phyloP scores from a whole-genome alignment of 2,113 vertebrate species.

The Phyllostomus hastatus region DNA sequence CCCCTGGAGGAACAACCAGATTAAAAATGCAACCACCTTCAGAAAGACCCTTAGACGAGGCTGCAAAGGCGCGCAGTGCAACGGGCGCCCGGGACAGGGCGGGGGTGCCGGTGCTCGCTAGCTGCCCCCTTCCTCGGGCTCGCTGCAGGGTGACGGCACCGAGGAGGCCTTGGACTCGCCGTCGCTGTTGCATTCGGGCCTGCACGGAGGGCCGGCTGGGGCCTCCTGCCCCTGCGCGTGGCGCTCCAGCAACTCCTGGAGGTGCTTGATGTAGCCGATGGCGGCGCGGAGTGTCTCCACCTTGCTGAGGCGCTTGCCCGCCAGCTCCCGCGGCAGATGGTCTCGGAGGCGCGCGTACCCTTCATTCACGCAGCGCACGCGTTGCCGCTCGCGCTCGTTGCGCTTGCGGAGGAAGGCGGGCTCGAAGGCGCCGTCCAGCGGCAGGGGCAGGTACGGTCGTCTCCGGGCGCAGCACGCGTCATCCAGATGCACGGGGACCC shows the following conservation, averaged over 20 bases:
- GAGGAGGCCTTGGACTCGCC: slow-evolving; percentile 86
- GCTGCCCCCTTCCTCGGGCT: slow-evolving; percentile 77
- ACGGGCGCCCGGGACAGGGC: not conserved
- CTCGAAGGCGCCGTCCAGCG: slow-evolving; percentile 86
- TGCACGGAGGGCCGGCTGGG: slow-evolving; percentile 28
- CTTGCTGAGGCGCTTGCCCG: slow-evolving; percentile 91
- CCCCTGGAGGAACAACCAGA: not conserved
- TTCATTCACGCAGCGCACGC: slow-evolving; percentile 94
- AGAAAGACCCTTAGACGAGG: not conserved
- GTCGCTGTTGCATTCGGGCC: slow-evolving; percentile 84
- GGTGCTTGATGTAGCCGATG: slow-evolving; percentile 92
- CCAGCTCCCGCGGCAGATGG: slow-evolving; percentile 90
- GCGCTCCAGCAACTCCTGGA: slow-evolving; percentile 88
- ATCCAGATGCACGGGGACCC: slow-evolving; percentile 79
- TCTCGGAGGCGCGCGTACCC: slow-evolving; percentile 92
- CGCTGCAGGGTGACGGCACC: slow-evolving; percentile 82
- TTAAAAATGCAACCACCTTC: not conserved
- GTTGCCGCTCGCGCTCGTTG: slow-evolving; percentile 92
- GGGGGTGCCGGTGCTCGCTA: slow-evolving; percentile 15
- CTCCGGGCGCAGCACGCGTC: slow-evolving; percentile 69
- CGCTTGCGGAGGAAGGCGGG: slow-evolving; percentile 92
- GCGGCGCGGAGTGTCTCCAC: slow-evolving; percentile 94
- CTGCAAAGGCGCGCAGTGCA: not conserved
- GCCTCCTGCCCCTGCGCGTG: slow-evolving; percentile 72
- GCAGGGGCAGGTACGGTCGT: slow-evolving; percentile 82